A percentile compares a stretch with the other conserved stretches of the same genome.
Conservation (phyloP, 2,888 invertebrate species). For the Cheilosia vulpina region DNA sequence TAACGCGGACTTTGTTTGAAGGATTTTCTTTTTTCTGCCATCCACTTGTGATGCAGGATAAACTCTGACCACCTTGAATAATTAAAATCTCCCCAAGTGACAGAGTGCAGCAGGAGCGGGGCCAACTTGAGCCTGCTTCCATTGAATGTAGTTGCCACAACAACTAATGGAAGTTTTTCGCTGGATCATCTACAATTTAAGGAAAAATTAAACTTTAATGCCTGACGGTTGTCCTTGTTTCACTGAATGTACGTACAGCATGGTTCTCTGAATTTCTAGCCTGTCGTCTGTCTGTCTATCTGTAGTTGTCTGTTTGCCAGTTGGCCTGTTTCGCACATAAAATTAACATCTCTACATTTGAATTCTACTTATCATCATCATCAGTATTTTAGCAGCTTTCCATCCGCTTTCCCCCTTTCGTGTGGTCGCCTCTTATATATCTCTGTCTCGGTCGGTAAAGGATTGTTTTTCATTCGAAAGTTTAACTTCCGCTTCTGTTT, state of each 20-base stretch:
- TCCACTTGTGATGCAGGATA: not conserved
- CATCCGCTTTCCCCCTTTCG: not conserved
- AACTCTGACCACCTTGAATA: conserved; percentile 26
- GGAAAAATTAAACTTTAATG: conserved; percentile 28
- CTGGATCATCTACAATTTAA: not conserved
- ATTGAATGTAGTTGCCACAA: not conserved
- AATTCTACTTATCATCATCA: conserved; percentile 16
- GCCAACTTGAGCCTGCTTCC: not conserved
- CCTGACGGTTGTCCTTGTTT: not conserved
- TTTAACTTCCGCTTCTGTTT: conserved; percentile 31
- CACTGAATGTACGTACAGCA: no score
- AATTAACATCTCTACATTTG: conserved; percentile 1
- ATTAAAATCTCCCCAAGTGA: conserved; percentile 30
- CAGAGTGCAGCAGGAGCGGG: not conserved
- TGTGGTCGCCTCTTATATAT: not conserved
- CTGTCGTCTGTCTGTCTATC: conserved; percentile 5
- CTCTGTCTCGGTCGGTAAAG: conserved; percentile 7
- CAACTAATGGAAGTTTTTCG: not conserved
- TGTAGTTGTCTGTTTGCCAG: conserved; percentile 14
- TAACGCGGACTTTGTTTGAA: conserved; percentile 10
- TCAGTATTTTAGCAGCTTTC: not conserved
- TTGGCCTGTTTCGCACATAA: conserved; percentile 18
- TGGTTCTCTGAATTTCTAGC: not conserved
- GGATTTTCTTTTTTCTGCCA: not conserved
- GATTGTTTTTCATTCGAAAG: conserved; percentile 34